A percentile compares a stretch with the other conserved stretches of the same genome.
Conservation (phyloP, 2,888 invertebrate species). For the Charanyca ferruginea region DNA sequence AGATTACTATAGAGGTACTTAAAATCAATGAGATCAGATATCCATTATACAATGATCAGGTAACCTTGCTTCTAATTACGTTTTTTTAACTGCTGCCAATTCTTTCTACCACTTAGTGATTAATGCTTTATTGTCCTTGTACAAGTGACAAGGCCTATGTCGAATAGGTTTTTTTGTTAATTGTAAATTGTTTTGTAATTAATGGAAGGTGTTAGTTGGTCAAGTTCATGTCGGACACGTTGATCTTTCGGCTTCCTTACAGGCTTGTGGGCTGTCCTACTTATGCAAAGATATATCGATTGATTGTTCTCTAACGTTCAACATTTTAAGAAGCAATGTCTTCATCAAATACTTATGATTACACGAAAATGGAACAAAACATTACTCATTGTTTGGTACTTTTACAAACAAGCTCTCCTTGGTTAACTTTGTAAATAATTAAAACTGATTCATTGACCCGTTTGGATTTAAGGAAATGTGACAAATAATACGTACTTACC, state of each 20-base stretch:
- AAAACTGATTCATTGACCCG: not conserved
- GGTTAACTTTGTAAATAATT: not conserved
- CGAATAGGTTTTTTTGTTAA: constrained; percentile 44
- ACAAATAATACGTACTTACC: not conserved
- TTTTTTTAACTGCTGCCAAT: constrained; percentile 50
- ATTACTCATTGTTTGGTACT: not conserved
- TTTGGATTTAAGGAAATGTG: not conserved
- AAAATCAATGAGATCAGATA: constrained; percentile 51
- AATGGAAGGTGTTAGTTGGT: constrained; percentile 49
- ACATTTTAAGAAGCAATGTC: too few relatives aligned
- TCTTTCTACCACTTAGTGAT: constrained; percentile 54
- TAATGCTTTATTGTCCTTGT: constrained; percentile 54
- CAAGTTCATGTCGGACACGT: constrained; percentile 50
- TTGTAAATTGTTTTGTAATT: constrained; percentile 52
- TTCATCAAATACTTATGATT: not conserved
- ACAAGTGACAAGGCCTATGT: constrained; percentile 56
- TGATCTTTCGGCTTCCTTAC: not conserved
- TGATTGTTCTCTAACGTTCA: too few relatives aligned
- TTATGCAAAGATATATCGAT: too few relatives aligned
- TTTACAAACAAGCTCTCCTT: not conserved
- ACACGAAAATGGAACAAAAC: not conserved
- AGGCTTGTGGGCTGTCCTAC: not conserved
- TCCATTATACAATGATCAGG: constrained; percentile 33
- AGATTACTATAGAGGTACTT: constrained; percentile 28
- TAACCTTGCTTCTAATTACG: constrained; percentile 58